These are phyloP conservation scores for Sterna hirundo DNA, from an alignment of 2,113 vertebrate genomes.

Conservation along the genomic window DNA sequence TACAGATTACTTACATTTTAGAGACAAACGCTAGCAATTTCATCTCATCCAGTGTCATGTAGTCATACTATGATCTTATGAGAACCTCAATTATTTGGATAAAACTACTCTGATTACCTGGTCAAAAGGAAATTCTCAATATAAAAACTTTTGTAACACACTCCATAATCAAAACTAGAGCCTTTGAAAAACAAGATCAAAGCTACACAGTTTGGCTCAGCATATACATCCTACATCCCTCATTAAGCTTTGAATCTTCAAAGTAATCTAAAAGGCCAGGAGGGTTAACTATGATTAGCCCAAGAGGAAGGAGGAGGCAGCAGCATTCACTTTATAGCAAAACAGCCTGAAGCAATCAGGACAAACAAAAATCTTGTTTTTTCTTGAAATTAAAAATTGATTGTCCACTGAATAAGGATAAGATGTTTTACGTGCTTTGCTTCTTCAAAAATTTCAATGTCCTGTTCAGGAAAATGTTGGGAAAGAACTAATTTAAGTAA, in stretches of 20 bases:
- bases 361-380: not conserved
- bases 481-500: not conserved
- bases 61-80: not conserved
- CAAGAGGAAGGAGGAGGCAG: not conserved
- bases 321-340: not conserved
- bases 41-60: not conserved
- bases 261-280: not conserved
- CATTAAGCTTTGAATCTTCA: not conserved
- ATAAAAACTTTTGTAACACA: not conserved
- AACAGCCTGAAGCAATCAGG: not conserved
- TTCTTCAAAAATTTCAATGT: not conserved
- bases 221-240: not conserved
- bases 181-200: not conserved
- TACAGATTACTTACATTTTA: not conserved
- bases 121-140: not conserved
- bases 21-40: not conserved
- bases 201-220: not conserved
- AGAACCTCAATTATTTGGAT: not conserved
- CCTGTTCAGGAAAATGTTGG: not conserved
- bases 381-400: not conserved
- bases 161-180: not conserved
- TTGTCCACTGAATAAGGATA: not conserved
- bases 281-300: not conserved
- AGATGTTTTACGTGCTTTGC: not conserved
- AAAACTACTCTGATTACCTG: not conserved